Base-by-base conservation (phyloP, 2,888 invertebrate genomes). In the Polymixis flavicincta region DNA sequence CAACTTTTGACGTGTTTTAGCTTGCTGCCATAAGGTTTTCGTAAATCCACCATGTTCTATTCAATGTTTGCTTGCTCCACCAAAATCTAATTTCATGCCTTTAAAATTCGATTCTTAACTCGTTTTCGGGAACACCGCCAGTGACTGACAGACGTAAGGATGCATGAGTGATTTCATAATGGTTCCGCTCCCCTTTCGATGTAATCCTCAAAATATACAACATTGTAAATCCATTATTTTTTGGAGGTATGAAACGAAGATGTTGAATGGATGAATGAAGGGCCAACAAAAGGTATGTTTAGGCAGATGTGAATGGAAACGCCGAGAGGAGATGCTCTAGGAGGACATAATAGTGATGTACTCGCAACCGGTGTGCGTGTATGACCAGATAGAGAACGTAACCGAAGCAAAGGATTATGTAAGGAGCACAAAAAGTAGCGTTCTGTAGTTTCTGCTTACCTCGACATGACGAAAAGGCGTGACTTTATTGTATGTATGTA, bases 141-240 rank as follows among this genome's bases (percentile, higher is more conserved):
- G 54, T 50, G 78, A 78, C 22, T 69, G 71, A n/a, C 45, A 52
- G 25, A 37, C 25, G 22, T 55, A 63, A 57, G 25, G 55, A 71
- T 32, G 45, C 55, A 28, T 32, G 50, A 52, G 22, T 59, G 42
- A 75, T 64, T 77, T 6, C 37, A 22, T 59, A 52, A 67, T 52
- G 9, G 32, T 66, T 54, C 25, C 32, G 25, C 8, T 45, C 50
- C 25, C 7, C 17, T 60, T 42, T 19, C 22, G 2, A 55, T 55
- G 17, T 8, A 37, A 37, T 52, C 14, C 6, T 45, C 57, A 32
- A 59, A 74, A 25, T 19, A 45, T 14, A 0, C 14, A 32, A 74
- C 60, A 61, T 25, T 54, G 8, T 17, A 25, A 50, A 64, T 25
- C 14, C 55, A 25, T 64, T 42, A 59, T 57, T 48, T 25, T 25